Base-by-base conservation (phyloP, 1,140 invertebrate genomes). In the Papilio polyxenes region DNA sequence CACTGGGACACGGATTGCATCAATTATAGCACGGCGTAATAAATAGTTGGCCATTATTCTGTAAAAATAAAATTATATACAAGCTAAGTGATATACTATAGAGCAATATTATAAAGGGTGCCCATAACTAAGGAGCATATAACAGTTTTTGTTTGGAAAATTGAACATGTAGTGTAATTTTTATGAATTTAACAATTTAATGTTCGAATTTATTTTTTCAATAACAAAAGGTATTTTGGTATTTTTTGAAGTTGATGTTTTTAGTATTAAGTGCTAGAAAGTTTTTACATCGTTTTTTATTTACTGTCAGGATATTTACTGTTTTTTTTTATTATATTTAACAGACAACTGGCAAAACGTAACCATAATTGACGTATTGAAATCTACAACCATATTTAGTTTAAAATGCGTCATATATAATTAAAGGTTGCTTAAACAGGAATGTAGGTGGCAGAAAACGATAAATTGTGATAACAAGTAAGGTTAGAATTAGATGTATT, bases 1-100 rank as follows among this genome's bases (percentile, higher is more conserved):
- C 53, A 81, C 87, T 3, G 92, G 92, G 9, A 94, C 91, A n/a
- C 93, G 89, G 83, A 94, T 88, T 85, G 92, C 93, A 85, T 94
- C 91, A 85, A 94, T 62, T 87, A 94, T 86, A 69, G 91, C 93
- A 83, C 92, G 89, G 79, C 93, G 93, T 87, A 94, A 80, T 4
- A 94, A 82, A 17, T 86, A 86, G 62, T 91, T 93, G 59, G 93
- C 90, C 93, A 94, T 94, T 65, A 75, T 89, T 82, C 89, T 91
- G 86, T 5, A 83, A 88, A 82, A 81, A 81, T 23, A 51, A 51
- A 51, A 51, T 8, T 49, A 49, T 49, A 49, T 10, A 49, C 10
- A 10, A 49, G 0, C 48, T 49, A 49, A 49, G 48, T 17, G 15
- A 17, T 56, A 17, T 59, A n/a, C 17, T 17, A 6, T 8, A 59